These are phyloP conservation scores for Mycteria americana DNA, from an alignment of 2,797 vertebrate genomes.

Conservation along the genomic window DNA sequence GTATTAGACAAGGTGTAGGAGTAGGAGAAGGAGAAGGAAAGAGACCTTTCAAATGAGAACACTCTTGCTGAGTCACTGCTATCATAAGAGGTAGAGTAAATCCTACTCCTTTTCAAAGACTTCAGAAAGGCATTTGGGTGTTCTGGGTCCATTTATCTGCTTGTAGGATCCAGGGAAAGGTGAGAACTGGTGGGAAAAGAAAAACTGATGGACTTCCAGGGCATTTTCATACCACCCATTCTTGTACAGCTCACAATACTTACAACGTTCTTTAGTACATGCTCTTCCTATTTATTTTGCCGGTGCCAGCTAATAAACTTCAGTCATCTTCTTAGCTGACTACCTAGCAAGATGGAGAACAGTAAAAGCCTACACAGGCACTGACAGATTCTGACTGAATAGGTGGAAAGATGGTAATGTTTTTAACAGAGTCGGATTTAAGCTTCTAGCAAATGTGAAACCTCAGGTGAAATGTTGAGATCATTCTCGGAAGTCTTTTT, in stretches of 20 bases:
- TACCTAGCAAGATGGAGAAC: background rate
- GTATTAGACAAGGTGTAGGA: background rate
- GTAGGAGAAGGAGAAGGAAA: background rate
- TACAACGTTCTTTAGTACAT: background rate
- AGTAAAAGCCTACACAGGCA: background rate
- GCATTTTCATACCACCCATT: background rate
- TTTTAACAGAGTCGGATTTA: constrained; percentile 2
- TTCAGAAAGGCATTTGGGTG: constrained; percentile 13
- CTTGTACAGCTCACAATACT: background rate
- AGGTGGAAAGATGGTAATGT: background rate
- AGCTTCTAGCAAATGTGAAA: constrained; percentile 2
- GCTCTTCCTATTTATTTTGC: constrained; percentile 31
- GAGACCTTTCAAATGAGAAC: background rate
- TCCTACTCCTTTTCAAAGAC: background rate
- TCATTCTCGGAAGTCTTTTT: background rate
- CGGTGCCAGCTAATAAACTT: constrained; percentile 20
- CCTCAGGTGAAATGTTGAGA: background rate
- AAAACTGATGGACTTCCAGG: background rate
- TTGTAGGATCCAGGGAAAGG: background rate
- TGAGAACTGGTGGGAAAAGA: background rate
- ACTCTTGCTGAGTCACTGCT: background rate
- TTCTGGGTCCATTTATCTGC: background rate
- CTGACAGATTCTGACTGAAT: background rate
- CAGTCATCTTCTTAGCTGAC: constrained; percentile 31
- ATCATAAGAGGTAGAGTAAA: background rate